Evolutionary conservation across 1,140 invertebrate species (phyloP).

Genomic region (Ceratoteleas bidentatus): DNA sequence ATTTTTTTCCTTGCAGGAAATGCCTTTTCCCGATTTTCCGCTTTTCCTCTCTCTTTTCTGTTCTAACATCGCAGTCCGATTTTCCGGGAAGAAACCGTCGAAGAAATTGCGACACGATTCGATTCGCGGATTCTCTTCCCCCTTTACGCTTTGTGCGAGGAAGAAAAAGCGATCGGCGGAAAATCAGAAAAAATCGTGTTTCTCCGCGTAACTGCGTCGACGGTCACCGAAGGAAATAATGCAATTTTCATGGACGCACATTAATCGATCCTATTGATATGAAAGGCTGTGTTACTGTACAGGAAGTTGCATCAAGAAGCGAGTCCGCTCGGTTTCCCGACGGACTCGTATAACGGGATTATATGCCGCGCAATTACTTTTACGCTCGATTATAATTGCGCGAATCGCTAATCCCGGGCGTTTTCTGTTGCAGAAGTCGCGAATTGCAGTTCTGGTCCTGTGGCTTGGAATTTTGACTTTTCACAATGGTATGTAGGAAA

Average conservation of each 20-base stretch:
- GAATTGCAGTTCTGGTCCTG: constrained; percentile 68
- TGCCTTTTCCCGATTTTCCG: too few species aligned
- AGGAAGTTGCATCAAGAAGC: constrained; percentile 70
- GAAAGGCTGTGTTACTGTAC: constrained; percentile 61
- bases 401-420: constrained; percentile 51
- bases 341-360: constrained; percentile 67
- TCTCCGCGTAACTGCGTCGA: too few species aligned
- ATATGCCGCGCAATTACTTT: constrained; percentile 54
- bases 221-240: constrained; percentile 53
- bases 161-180: too few species aligned
- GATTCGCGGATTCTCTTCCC: too few species aligned
- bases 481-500: too few species aligned
- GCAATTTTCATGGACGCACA: constrained; percentile 50
- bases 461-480: constrained; percentile 69
- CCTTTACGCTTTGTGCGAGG: too few species aligned
- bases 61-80: too few species aligned
- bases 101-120: too few species aligned
- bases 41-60: too few species aligned
- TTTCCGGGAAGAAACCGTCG: too few species aligned
- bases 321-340: constrained; percentile 69
- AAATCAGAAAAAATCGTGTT: too few species aligned
- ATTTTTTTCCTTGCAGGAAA: too few species aligned
- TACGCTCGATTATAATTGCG: constrained; percentile 61
- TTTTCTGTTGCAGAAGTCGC: constrained; percentile 70
- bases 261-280: constrained; percentile 66